phyloP scores from a whole-genome alignment of 2,888 invertebrate species.

The Microctonus brassicae region DNA sequence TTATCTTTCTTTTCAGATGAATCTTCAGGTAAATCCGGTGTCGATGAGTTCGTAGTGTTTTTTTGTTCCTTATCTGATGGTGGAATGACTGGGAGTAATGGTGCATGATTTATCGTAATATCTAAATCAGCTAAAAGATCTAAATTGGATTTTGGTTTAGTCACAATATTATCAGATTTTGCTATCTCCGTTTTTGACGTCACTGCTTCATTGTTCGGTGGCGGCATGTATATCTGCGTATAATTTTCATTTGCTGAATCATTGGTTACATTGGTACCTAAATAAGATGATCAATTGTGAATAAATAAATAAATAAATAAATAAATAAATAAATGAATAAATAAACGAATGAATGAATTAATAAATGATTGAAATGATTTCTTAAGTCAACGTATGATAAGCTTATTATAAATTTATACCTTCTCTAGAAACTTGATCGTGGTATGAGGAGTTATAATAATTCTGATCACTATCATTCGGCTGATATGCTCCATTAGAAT shows the following conservation, averaged over 20 bases:
- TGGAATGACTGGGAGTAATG: constrained; percentile 75
- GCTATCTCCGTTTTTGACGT: constrained; percentile 47
- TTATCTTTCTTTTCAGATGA: constrained; percentile 31
- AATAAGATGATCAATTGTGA: constrained; percentile 17
- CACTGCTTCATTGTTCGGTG: constrained; percentile 47
- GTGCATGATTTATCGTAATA: constrained; percentile 78
- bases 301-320: not conserved
- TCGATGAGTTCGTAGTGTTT: constrained; percentile 47
- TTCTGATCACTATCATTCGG: constrained; percentile 40
- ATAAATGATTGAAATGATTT: not conserved
- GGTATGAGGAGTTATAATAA: constrained; percentile 53
- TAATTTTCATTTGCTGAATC: constrained; percentile 15
- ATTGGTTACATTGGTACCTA: not conserved
- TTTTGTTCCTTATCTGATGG: constrained; percentile 52
- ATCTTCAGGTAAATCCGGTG: constrained; percentile 52
- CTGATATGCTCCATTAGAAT: constrained; percentile 42
- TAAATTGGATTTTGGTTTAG: constrained; percentile 71
- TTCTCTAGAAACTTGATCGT: constrained; percentile 54
- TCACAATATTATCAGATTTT: constrained; percentile 44
- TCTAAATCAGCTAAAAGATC: constrained; percentile 85
- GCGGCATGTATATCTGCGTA: constrained; percentile 65
- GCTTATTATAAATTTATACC: constrained; percentile 39
- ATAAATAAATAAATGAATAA: no score
- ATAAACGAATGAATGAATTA: no score
- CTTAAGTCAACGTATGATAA: not conserved